Evolutionary conservation across 2,797 vertebrate genomes (phyloP).

Genomic region (Lagodon rhomboides): DNA sequence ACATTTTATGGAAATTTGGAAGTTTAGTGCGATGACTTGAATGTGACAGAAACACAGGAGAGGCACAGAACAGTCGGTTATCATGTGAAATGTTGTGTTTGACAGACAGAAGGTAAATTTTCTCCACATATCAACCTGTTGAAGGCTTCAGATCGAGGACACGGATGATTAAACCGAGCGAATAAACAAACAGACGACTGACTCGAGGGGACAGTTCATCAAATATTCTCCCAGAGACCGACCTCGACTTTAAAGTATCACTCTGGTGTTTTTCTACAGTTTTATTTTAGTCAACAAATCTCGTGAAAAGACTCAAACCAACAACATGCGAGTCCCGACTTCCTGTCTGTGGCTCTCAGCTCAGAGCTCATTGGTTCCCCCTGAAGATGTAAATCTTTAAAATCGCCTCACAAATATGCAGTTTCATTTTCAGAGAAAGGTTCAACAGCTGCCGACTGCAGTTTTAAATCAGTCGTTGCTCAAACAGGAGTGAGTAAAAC

Average conservation of each 20-base stretch:
- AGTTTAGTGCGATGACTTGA: background rate
- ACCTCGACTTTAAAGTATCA: background rate
- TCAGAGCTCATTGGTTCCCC: background rate
- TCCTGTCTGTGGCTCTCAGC: background rate
- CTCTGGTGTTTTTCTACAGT: background rate
- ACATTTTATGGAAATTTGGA: background rate
- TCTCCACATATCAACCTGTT: background rate
- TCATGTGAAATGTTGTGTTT: background rate
- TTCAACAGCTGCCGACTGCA: background rate
- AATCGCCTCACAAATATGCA: background rate
- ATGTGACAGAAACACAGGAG: background rate
- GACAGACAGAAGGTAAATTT: background rate
- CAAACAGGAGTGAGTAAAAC: background rate
- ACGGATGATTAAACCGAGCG: background rate
- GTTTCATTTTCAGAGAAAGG: background rate
- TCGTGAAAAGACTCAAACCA: background rate
- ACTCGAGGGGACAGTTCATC: background rate
- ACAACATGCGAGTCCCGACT: background rate
- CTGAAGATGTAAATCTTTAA: constrained; percentile 38
- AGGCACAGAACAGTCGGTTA: background rate
- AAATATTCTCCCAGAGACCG: background rate
- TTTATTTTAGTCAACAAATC: background rate
- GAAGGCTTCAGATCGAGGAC: too few relatives aligned
- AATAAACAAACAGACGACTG: background rate
- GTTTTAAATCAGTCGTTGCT: background rate